Conservation (phyloP, 2,888 invertebrate species). For the Heterodera filipjevi region DNA sequence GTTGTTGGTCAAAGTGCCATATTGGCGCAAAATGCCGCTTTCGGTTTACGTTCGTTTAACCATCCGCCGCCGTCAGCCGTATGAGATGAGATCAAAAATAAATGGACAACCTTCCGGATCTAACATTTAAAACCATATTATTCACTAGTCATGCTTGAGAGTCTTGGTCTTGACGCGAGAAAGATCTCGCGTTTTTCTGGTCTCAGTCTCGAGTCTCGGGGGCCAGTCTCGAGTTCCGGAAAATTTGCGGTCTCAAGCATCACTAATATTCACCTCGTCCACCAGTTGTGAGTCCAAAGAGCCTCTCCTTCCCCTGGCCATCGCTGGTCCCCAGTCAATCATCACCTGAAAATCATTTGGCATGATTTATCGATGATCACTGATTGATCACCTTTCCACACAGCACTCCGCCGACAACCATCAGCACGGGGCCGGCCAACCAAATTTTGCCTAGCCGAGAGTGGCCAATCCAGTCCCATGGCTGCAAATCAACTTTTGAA, state of each 20-base stretch:
- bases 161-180: too few species aligned
- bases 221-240: neutral
- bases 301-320: conserved; percentile 57
- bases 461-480: neutral
- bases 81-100: too few species aligned
- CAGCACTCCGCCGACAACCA: conserved; percentile 63
- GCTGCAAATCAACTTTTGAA: neutral
- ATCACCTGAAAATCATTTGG: conserved; percentile 47
- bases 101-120: too few species aligned
- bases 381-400: conserved; percentile 62
- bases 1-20: too few species aligned
- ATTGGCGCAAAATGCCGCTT: too few species aligned
- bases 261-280: conserved; percentile 45
- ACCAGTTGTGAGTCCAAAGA: conserved; percentile 58
- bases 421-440: conserved; percentile 47
- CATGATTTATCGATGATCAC: neutral
- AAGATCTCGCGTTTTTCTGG: too few species aligned
- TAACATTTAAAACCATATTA: too few species aligned
- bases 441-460: conserved; percentile 53
- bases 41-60: too few species aligned
- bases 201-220: too few species aligned
- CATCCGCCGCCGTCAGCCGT: too few species aligned
- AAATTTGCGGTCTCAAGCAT: neutral
- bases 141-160: too few species aligned
- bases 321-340: conserved; percentile 65